Percentiles rank a stretch among this genome's conserved stretches.
Evolutionary conservation across 2,113 vertebrate genomes (phyloP).

Genomic region (Dermatemys mawii): DNA sequence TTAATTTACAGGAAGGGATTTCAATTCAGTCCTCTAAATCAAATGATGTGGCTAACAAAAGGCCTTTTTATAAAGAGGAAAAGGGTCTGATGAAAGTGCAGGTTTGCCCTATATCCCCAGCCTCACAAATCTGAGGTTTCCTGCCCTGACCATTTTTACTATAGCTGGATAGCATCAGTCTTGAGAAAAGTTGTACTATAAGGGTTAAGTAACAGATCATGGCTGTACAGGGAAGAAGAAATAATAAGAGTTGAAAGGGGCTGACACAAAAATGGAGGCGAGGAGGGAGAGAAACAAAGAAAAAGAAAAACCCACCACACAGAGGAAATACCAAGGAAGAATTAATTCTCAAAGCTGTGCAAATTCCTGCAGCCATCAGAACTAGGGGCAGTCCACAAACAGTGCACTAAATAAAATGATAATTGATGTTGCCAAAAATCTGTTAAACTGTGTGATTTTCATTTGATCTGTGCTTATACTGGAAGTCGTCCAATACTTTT

Average conservation of each 20-base stretch:
- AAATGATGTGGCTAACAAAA: not conserved
- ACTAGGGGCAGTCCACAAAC: not conserved
- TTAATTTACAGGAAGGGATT: not conserved
- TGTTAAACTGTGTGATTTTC: not conserved
- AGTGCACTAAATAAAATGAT: not conserved
- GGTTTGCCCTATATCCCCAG: not conserved
- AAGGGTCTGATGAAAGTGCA: not conserved
- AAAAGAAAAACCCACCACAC: not conserved
- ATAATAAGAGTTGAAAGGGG: not conserved
- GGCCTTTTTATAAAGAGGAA: not conserved
- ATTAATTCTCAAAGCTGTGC: not conserved
- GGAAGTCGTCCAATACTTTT: not conserved
- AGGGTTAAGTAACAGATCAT: not conserved
- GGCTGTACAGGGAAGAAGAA: not conserved
- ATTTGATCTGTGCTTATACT: rapidly evolving
- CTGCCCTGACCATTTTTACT: not conserved
- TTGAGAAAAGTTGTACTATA: not conserved
- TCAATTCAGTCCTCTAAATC: not conserved
- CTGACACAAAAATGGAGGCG: not conserved
- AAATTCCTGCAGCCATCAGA: not conserved
- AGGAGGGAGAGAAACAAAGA: not conserved
- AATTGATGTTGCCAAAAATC: not conserved
- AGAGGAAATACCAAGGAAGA: not conserved
- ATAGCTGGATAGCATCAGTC: not conserved
- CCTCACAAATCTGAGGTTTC: not conserved